phyloP scores from a whole-genome alignment of 2,888 invertebrate genomes.

The Cryptocheilus praepositus region DNA sequence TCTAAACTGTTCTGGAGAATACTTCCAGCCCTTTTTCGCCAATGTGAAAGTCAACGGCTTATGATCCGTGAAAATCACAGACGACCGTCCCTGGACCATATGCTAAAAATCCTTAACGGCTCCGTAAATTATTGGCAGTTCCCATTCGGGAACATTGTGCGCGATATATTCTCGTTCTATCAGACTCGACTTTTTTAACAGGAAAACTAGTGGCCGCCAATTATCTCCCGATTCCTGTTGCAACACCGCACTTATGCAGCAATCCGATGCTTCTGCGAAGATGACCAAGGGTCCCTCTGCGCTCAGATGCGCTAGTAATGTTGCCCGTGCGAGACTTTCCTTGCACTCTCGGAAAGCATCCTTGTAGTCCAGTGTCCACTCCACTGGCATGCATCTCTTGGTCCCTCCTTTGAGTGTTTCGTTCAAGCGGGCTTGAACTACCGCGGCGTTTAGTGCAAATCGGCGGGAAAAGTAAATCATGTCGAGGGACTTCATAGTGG shows the following conservation, averaged over 20 bases:
- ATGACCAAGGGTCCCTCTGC: no score
- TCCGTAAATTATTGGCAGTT: not conserved
- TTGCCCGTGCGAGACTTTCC: no score
- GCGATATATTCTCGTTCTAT: not conserved
- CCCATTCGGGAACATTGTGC: not conserved
- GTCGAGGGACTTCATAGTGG: no score
- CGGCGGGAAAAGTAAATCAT: no score
- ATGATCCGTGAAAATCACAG: not conserved
- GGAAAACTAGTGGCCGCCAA: not conserved
- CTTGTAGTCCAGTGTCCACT: no score
- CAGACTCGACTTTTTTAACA: not conserved
- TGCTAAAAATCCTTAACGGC: not conserved
- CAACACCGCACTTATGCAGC: not conserved
- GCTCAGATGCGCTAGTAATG: no score
- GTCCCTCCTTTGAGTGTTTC: no score
- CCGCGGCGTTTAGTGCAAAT: no score
- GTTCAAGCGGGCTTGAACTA: no score
- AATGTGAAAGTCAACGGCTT: not conserved
- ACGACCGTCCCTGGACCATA: not conserved
- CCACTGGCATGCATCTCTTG: no score
- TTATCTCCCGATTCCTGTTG: not conserved
- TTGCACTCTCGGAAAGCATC: no score
- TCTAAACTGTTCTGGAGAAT: not conserved
- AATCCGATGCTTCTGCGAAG: constrained; percentile 3
- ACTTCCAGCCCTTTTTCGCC: not conserved